These are phyloP conservation scores for Ectemnius lituratus DNA, from an alignment of 2,888 invertebrate genomes.

Conservation along the genomic window DNA sequence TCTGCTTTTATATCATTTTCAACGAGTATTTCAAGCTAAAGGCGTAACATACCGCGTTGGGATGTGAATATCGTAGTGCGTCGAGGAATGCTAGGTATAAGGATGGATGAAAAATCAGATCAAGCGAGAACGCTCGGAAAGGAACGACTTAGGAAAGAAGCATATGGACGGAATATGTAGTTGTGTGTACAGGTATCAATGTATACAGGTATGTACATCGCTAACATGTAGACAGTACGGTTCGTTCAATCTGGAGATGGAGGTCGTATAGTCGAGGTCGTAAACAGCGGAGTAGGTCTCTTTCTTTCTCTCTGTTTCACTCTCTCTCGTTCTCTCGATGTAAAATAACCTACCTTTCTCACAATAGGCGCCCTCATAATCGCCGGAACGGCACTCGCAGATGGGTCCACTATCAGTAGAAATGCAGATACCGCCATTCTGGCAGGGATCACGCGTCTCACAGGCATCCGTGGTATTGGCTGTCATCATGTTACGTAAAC, in stretches of 20 bases:
- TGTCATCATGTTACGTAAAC: constrained; percentile 74
- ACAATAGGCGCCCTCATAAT: constrained; percentile 96
- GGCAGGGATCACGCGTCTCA: constrained; percentile 93
- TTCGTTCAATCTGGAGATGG: constrained; percentile 1
- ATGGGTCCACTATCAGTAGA: constrained; percentile 96
- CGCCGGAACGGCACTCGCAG: constrained; percentile 95
- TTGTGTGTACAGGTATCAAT: too few relatives aligned
- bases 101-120: background rate
- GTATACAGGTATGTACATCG: too few relatives aligned
- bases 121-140: too few relatives aligned
- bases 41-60: too few relatives aligned
- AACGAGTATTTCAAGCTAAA: too few relatives aligned
- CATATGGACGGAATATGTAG: too few relatives aligned
- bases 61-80: too few relatives aligned
- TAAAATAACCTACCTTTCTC: constrained; percentile 87
- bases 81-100: too few relatives aligned
- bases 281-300: constrained; percentile 23
- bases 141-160: too few relatives aligned
- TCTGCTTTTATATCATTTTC: too few relatives aligned
- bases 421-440: constrained; percentile 96
- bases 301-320: background rate
- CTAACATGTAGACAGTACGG: background rate
- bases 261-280: background rate
- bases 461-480: constrained; percentile 90
- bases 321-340: constrained; percentile 5